Evolutionary conservation across 92 coral and sea anemone genomes (phyloP).

Genomic region (Epizoanthus illoricatus): DNA sequence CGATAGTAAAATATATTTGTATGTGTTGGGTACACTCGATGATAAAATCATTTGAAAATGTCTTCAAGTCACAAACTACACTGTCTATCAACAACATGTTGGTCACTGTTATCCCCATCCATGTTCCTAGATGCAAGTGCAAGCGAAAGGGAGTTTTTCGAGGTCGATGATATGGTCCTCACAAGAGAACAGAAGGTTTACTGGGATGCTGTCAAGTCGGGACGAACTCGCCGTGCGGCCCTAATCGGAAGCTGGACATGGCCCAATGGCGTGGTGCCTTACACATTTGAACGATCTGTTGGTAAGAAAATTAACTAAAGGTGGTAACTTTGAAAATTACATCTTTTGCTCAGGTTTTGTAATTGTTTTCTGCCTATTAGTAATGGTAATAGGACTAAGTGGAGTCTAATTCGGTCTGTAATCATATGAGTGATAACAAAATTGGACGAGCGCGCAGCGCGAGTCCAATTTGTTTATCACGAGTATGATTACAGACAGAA

Average conservation of each 20-base stretch:
- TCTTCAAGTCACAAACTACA: background rate
- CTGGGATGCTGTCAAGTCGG: background rate
- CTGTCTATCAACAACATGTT: too few relatives aligned
- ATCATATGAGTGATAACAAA: too few relatives aligned
- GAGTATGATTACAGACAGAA: too few relatives aligned
- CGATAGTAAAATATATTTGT: too few relatives aligned
- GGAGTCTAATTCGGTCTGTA: too few relatives aligned
- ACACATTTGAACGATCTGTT: background rate
- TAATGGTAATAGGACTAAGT: too few relatives aligned
- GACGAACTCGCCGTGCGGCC: background rate
- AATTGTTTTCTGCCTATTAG: background rate
- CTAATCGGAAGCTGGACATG: background rate
- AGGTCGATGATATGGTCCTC: conserved; percentile 19
- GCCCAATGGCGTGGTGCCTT: background rate
- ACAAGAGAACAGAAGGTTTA: conserved; percentile 20
- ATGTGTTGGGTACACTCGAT: background rate
- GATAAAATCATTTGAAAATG: background rate
- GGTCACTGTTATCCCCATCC: background rate
- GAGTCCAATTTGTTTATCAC: too few relatives aligned
- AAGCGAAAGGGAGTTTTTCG: background rate
- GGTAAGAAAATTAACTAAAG: background rate
- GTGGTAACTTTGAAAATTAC: background rate
- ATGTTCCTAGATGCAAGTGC: background rate
- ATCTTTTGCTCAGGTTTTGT: too few relatives aligned
- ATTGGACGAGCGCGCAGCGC: too few relatives aligned